A percentile compares a stretch with the other conserved stretches of the same genome.
phyloP scores from a whole-genome alignment of 2,797 vertebrate species.

The Argyrosomus regius region DNA sequence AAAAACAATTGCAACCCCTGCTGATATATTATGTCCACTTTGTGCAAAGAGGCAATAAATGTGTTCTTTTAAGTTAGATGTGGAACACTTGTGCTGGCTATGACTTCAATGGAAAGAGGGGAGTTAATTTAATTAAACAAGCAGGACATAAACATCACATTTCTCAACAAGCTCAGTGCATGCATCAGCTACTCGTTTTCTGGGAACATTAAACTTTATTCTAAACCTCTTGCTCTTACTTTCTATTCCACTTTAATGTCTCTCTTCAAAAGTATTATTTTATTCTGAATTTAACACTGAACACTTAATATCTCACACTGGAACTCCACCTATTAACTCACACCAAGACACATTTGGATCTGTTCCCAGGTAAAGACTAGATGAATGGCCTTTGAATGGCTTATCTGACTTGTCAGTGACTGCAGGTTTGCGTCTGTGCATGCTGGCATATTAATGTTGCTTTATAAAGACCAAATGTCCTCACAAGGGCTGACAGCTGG shows the following conservation, averaged over 20 bases:
- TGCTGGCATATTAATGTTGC: neutral
- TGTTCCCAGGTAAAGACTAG: neutral
- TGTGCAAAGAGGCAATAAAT: constrained; percentile 29
- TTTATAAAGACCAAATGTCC: neutral
- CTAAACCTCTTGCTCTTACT: too few species aligned
- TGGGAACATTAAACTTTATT: neutral
- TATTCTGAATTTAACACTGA: neutral
- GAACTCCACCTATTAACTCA: neutral
- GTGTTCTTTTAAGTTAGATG: constrained; percentile 24
- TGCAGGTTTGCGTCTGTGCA: neutral
- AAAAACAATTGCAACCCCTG: constrained; percentile 13
- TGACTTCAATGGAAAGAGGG: constrained; percentile 17
- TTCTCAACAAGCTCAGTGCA: neutral
- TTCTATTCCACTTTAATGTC: neutral
- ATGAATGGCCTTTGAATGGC: neutral
- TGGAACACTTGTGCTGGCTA: constrained; percentile 12
- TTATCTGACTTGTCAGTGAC: neutral
- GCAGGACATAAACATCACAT: neutral
- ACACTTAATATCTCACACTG: neutral
- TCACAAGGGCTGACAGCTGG: neutral
- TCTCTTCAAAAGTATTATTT: neutral
- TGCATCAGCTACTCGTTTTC: neutral
- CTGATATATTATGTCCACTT: constrained; percentile 24
- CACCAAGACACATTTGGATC: neutral
- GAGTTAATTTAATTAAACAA: constrained; percentile 3